phyloP scores from a whole-genome alignment of 1,140 invertebrate genomes.

The Armadillidium nasatum region DNA sequence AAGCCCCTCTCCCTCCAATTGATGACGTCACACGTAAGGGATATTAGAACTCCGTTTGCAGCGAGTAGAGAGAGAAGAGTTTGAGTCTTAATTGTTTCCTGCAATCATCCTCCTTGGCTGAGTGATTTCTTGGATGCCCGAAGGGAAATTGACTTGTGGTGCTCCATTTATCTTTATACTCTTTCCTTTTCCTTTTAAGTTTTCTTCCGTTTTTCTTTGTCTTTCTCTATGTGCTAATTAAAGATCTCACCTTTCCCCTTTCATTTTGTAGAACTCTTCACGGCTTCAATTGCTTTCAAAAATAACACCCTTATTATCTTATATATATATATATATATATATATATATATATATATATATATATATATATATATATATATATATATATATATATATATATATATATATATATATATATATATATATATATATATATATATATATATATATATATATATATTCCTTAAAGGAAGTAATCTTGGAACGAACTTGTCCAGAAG shows the following conservation, averaged over 20 bases:
- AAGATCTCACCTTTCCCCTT: background rate
- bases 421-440: no score
- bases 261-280: background rate
- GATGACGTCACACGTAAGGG: background rate
- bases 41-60: no score
- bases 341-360: no score
- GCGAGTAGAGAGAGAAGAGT: background rate
- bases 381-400: no score
- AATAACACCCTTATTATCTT: no score
- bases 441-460: background rate
- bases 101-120: background rate
- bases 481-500: constrained; percentile 54
- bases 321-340: no score
- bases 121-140: background rate
- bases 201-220: background rate
- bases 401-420: no score
- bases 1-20: background rate
- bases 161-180: background rate
- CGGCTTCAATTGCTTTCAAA: no score
- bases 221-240: background rate
- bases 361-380: no score
- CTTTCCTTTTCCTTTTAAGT: background rate
- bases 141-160: background rate
- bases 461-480: constrained; percentile 64
- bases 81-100: background rate